phyloP scores from a whole-genome alignment of 2,797 vertebrate genomes.

The Labeo calbasu region DNA sequence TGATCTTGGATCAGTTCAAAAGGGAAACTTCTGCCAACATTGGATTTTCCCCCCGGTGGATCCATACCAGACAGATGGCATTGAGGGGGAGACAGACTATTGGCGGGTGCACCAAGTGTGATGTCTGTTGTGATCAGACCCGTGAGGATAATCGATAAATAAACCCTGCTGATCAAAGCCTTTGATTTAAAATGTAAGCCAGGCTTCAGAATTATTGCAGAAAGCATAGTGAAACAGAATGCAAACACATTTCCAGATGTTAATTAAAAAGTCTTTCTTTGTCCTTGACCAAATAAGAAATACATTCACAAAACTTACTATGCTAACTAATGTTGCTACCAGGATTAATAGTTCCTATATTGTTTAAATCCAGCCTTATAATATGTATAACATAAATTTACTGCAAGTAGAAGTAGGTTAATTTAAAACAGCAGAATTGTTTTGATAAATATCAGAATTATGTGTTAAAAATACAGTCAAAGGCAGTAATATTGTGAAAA shows the following conservation, averaged over 20 bases:
- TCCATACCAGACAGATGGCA: constrained; percentile 81
- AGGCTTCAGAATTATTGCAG: constrained; percentile 1
- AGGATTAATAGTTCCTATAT: too few relatives aligned
- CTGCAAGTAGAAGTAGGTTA: not conserved
- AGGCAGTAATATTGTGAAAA: not conserved
- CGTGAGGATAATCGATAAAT: constrained; percentile 74
- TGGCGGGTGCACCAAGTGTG: constrained; percentile 69
- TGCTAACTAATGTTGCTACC: too few relatives aligned
- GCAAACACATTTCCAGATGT: not conserved
- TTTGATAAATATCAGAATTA: not conserved
- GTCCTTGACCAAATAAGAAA: not conserved
- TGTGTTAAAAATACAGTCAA: not conserved
- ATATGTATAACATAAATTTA: not conserved
- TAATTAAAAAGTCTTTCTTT: not conserved
- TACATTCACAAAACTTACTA: too few relatives aligned
- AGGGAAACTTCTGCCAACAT: constrained; percentile 29
- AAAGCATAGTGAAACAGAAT: constrained; percentile 12
- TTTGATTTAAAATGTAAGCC: constrained; percentile 30
- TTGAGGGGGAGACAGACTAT: constrained; percentile 63
- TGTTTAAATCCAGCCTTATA: not conserved
- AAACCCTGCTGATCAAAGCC: constrained; percentile 76
- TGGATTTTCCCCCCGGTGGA: constrained; percentile 71
- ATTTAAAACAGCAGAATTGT: not conserved
- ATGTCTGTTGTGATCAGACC: constrained; percentile 74
- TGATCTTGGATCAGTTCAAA: constrained; percentile 27